These are phyloP conservation scores for Ptilodon capucinus DNA, from an alignment of 2,888 invertebrate genomes.

Conservation along the genomic window DNA sequence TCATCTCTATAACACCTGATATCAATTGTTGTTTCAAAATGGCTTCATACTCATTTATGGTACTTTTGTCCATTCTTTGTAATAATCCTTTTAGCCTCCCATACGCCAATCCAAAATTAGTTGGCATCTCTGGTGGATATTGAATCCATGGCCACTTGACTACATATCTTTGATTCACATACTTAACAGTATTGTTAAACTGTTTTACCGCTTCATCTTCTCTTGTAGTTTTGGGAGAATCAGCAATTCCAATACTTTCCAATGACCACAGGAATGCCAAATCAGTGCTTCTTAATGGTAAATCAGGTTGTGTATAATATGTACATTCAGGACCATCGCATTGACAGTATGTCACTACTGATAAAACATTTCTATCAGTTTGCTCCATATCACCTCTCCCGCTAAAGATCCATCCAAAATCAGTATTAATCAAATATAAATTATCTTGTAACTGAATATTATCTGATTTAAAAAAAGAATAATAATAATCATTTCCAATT, in stretches of 20 bases:
- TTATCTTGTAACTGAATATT: conserved; percentile 12
- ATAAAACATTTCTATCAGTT: neutral
- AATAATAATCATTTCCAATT: conserved; percentile 27
- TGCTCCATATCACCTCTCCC: neutral
- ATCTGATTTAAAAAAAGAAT: conserved; percentile 11
- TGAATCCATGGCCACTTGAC: conserved; percentile 24
- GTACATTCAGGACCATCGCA: neutral
- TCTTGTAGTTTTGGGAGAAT: conserved; percentile 7
- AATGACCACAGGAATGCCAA: conserved; percentile 22
- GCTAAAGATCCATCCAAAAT: conserved; percentile 24
- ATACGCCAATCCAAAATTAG: conserved; percentile 15
- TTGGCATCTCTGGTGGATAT: conserved; percentile 13
- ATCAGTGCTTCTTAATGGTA: conserved; percentile 8
- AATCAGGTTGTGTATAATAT: conserved; percentile 10
- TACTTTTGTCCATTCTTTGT: conserved; percentile 1
- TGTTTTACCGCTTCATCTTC: conserved; percentile 19
- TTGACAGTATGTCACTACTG: conserved; percentile 19
- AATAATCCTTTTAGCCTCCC: conserved; percentile 14
- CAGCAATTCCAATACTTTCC: conserved; percentile 29
- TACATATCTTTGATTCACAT: conserved; percentile 7
- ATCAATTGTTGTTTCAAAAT: neutral
- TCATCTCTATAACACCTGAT: neutral
- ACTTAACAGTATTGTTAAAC: conserved; percentile 14
- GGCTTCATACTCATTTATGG: neutral
- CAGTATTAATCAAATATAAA: conserved; percentile 17